These are phyloP conservation scores for Leptobrachium ailaonicum DNA, from an alignment of 2,113 vertebrate genomes.

Conservation along the genomic window DNA sequence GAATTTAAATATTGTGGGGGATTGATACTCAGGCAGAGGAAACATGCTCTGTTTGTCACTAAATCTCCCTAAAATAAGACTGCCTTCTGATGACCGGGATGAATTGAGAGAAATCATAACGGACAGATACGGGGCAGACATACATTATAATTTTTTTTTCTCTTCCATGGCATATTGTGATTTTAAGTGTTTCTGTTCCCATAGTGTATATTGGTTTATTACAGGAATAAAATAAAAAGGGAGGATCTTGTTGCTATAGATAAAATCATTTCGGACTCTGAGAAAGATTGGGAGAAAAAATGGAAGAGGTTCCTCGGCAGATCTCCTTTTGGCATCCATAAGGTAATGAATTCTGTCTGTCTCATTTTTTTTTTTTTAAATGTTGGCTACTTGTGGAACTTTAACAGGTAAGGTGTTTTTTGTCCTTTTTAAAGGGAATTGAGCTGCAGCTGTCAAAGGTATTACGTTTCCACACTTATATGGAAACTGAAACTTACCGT, in stretches of 20 bases:
- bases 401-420: no score
- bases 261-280: conserved; percentile 58
- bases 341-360: conserved; percentile 51
- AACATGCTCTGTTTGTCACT: conserved; percentile 78
- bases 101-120: conserved; percentile 95
- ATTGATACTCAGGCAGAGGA: conserved; percentile 84
- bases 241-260: conserved; percentile 55
- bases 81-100: conserved; percentile 95
- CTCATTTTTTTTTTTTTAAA: no score
- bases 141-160: no score
- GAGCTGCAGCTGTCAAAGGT: no score
- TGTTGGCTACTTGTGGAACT: no score
- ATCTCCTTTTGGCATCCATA: conserved; percentile 65
- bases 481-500: no score
- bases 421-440: no score
- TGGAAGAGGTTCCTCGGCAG: conserved; percentile 70
- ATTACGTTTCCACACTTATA: no score
- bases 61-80: conserved; percentile 81
- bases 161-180: no score
- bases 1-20: conserved; percentile 69
- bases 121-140: conserved; percentile 99
- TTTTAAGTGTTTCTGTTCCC: no score
- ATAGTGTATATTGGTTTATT: not conserved
- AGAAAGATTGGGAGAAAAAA: conserved; percentile 74
- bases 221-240: conserved; percentile 68